Evolutionary conservation across 2,797 vertebrate species (phyloP), one percentile per base, ranked within the genome.

Genomic region (Crax fasciolata): DNA sequence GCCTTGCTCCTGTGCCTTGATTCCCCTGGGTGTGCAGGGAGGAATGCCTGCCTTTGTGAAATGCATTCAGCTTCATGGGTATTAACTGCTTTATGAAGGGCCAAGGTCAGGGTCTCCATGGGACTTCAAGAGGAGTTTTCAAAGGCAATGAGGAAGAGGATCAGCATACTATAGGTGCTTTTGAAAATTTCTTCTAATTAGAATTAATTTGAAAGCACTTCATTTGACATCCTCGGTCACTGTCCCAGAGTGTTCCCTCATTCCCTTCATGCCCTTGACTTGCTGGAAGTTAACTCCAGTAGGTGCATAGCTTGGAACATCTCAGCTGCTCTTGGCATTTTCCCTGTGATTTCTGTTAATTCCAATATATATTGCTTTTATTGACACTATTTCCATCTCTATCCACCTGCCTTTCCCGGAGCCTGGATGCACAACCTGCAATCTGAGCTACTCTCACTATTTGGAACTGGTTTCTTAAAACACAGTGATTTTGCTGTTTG

Each of bases 121-220:
- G 17, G n/a, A 41, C 28, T 32, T 57, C 55, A 57, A 19, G n/a
- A 35, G 20, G 10, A 3, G 14, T 4, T 44, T 79, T 73, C 46
- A 66, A 79, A 62, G 23, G 15, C 55, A 16, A 4, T 15, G 9
- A 12, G 18, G 19, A 13, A 41, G 51, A 48, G 14, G 27, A 58
- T 49, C 28, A 58, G 10, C 0, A 2, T 16, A 5, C 0, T n/a
- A 25, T 11, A 19, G 1, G 9, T 58, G 15, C 6, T 55, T 75
- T 59, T 66, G 10, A 82, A 75, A 73, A 41, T 13, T 3, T 23
- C 4, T 13, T 11, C n/a, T 35, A 65, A 51, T 6, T 55, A 17
- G 24, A 71, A 12, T 77, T 52, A 61, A 20, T 43, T 39, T 24
- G 63, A 25, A 19, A 77, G 12, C 3, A 44, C 27, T 51, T 87